Evolutionary conservation across 2,888 invertebrate genomes (phyloP).

Genomic region (Tricholauxania praeusta): DNA sequence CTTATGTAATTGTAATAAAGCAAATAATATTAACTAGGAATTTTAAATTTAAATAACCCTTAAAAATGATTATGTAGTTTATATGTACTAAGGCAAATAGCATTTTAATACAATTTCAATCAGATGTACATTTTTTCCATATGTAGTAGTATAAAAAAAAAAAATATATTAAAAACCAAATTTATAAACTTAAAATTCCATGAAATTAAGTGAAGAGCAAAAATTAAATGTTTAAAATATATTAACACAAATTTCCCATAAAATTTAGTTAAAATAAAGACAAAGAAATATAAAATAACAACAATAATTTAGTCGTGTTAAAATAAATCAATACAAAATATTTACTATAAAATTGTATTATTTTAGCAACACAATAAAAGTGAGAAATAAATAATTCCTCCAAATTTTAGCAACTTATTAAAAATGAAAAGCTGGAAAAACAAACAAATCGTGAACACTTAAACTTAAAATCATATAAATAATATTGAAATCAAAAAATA

Average conservation of each 20-base stretch:
- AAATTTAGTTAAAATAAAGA: not conserved
- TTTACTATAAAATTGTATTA: not conserved
- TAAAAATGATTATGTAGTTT: conserved; percentile 1
- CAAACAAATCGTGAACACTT: conserved; percentile 41
- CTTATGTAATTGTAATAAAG: not conserved
- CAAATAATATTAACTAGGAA: too few species aligned
- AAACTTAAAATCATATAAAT: conserved; percentile 14
- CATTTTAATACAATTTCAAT: not conserved
- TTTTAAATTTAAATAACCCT: not conserved
- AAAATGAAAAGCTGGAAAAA: conserved; percentile 25
- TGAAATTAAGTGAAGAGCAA: not conserved
- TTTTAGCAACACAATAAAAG: conserved; percentile 4
- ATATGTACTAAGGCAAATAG: not conserved
- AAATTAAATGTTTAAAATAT: conserved; percentile 8
- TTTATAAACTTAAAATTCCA: not conserved
- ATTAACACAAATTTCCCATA: conserved; percentile 4
- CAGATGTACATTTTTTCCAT: conserved; percentile 10
- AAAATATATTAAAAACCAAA: not conserved
- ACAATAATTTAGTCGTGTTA: not conserved
- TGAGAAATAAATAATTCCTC: not conserved
- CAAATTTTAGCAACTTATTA: not conserved
- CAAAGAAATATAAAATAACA: not conserved
- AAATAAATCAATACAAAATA: not conserved
- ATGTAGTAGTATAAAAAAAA: conserved; percentile 2
- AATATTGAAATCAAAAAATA: not conserved